Base-by-base conservation (phyloP, 2,113 vertebrate genomes). In the Pelvicachromis taeniatus region DNA sequence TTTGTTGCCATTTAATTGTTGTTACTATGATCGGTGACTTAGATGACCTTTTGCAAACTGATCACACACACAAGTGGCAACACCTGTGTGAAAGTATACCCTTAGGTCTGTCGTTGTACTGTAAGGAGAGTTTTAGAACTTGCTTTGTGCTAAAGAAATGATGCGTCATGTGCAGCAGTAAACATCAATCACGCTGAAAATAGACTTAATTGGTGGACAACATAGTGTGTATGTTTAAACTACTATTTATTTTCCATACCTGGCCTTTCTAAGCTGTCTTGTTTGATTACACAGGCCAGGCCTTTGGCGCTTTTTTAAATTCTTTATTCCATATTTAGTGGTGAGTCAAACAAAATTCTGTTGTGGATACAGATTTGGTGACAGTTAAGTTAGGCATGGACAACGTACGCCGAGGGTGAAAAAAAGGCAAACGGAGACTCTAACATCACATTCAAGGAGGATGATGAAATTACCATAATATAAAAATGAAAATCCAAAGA, bases 391-490 rank as follows among this genome's bases (percentile, higher is more conserved):
- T 65, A 1, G 4, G 0, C 14, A 65, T 3, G 21, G 35, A 2
- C 61, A 4, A 40, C 2, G 19, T 65, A 2, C 2, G 1, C 14
- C 14, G 19, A 65, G 11, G 0, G 1, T 65, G 35, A 65, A 40
- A 65, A 35, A 65, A 65, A 65, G 11, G 12, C 0, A 65, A 40
- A 21, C 0, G 0, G 12, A 65, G 35, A 65, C 5, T 23, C n/a
- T 5, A n/a, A 40, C 1, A 40, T 2, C 0, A n/a, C 61, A 40
- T 65, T 65, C n/a, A 40, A 40, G 40, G 35, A 65, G 35, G 7
- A 65, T 38, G 35, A 38, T 5, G n/a, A 65, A 65, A 40, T 23
- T 19, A 40, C 11, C 35, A 40, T 23, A 14, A 65, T 65, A 40
- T 65, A 65, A 40, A 65, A 40, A 65, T 40, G 0, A 14, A 65